These are phyloP conservation scores for Bubo blakistoni DNA, from an alignment of 2,113 vertebrate species.

Conservation along the genomic window DNA sequence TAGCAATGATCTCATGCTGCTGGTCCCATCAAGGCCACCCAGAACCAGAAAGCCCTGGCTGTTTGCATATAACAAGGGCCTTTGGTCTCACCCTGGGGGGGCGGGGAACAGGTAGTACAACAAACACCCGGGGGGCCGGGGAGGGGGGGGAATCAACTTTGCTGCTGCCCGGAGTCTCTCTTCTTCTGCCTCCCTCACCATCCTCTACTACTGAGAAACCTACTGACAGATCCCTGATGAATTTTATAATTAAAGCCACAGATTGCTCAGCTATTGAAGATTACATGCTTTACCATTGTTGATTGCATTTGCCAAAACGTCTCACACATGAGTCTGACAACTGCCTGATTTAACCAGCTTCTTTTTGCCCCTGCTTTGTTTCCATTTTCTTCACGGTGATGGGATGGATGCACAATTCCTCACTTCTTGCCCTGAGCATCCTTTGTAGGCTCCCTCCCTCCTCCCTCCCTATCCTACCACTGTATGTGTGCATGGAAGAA, in stretches of 20 bases:
- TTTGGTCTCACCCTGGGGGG: not conserved
- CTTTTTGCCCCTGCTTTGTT: not conserved
- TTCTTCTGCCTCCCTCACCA: not conserved
- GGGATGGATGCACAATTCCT: not conserved
- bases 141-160: rapidly evolving
- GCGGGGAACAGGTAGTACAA: not conserved
- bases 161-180: not conserved
- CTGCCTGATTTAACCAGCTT: not conserved
- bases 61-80: not conserved
- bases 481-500: not conserved
- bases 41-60: not conserved
- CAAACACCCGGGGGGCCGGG: rapidly evolving
- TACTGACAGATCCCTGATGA: not conserved
- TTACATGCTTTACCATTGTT: not conserved
- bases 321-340: not conserved
- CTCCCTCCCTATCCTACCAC: not conserved
- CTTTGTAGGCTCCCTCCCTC: not conserved
- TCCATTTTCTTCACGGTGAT: not conserved
- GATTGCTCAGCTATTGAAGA: not conserved
- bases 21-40: not conserved
- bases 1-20: not conserved
- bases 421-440: not conserved
- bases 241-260: not conserved
- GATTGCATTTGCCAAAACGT: not conserved
- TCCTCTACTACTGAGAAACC: not conserved